Base-by-base conservation (phyloP, 2,888 invertebrate genomes). In the Allacma fusca region DNA sequence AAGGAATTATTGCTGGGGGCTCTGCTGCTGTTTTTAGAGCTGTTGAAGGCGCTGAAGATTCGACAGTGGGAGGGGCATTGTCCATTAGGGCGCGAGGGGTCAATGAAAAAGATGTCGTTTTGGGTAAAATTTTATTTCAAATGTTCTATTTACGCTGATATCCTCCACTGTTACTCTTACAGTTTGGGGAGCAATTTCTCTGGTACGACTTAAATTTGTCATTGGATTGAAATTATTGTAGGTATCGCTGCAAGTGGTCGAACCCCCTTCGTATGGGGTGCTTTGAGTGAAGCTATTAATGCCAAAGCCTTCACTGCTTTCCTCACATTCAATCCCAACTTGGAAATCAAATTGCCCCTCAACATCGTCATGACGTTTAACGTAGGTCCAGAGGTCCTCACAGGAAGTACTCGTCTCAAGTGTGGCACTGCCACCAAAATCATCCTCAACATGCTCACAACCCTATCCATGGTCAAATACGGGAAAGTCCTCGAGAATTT, bases 221-320 rank as follows among this genome's bases (percentile, higher is more conserved):
- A 34, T 34, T 34, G n/a, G n/a, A n/a, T n/a, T n/a, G n/a, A n/a
- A n/a, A n/a, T n/a, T n/a, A n/a, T n/a, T 50, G 16, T 34, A 83
- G 83, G 83, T n/a, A 83, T 84, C 68, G 81, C 82, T 67, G 79
- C 83, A n/a, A 79, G 78, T 74, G 83, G 83, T 7, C 29, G 80
- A 69, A 83, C 83, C 5, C 83, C 83, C 13, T 84, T 83, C 65
- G 83, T 83, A 0, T 84, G 83, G 83, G 83, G 83, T 21, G 79
- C 83, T 0, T 75, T 84, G 67, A 78, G 81, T 69, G 68, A 74
- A 70, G 82, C 82, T 0, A 81, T 80, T 67, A 71, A 50, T 1
- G 26, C 76, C 13, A 78, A 78, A 44, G 82, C 83, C n/a, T 81
- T 78, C 69, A 80, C 83, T 23, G 81, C 80, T 13, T 76, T 83